Conservation (phyloP, 53 echinoderm and acorn worm genomes). For the Luidia sarsii region DNA sequence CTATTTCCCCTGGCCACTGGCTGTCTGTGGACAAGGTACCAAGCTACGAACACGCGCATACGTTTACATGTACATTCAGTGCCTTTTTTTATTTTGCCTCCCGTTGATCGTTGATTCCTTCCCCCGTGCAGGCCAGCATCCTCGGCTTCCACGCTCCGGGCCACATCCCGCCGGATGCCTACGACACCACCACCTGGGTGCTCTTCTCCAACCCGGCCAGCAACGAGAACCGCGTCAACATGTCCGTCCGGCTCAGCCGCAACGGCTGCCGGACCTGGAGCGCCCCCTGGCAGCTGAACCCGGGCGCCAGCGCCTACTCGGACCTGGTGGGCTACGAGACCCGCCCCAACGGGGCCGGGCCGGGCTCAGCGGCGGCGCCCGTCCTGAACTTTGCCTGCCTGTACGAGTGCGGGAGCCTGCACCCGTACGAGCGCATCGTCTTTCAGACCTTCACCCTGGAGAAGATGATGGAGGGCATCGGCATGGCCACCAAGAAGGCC, state of each 20-base stretch:
- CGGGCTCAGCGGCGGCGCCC: background rate
- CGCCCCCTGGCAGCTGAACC: conserved; percentile 69
- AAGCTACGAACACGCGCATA: too few species aligned
- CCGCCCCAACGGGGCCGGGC: background rate
- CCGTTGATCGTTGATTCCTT: too few species aligned
- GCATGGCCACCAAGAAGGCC: conserved; percentile 46
- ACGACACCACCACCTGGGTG: conserved; percentile 69
- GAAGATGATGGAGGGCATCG: conserved; percentile 66
- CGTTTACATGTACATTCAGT: too few species aligned
- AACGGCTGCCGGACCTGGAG: conserved; percentile 85
- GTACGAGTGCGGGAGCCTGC: conserved; percentile 81
- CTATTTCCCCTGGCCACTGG: too few species aligned
- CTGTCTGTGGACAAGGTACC: too few species aligned
- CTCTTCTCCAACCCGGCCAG: conserved; percentile 93
- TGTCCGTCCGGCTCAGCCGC: conserved; percentile 83
- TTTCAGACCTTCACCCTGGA: conserved; percentile 79
- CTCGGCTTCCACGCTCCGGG: conserved; percentile 69
- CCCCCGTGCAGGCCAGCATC: conserved; percentile 73
- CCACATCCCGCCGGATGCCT: conserved; percentile 42
- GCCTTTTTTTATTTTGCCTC: too few species aligned
- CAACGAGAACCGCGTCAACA: conserved; percentile 70
- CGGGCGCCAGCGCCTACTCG: conserved; percentile 89
- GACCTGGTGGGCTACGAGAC: conserved; percentile 70
- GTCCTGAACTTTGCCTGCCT: conserved; percentile 75
- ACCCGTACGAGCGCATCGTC: conserved; percentile 82